phyloP scores from a whole-genome alignment of 2,888 invertebrate genomes.

The Temnothorax ravouxi region DNA sequence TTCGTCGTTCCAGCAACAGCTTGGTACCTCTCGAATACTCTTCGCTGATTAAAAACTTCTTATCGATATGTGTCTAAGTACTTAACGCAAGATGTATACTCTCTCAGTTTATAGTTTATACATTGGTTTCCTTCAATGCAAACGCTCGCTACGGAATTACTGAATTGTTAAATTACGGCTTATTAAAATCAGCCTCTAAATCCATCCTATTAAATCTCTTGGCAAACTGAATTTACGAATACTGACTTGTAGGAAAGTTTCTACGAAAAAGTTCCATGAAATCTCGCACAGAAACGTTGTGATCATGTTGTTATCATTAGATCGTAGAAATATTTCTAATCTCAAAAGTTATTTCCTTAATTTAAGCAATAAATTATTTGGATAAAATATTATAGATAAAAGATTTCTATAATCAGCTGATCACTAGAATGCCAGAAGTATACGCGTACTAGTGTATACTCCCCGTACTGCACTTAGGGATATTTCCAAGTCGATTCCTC shows the following conservation, averaged over 20 bases:
- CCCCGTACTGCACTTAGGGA: background rate
- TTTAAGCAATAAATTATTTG: background rate
- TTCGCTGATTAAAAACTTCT: constrained; percentile 13
- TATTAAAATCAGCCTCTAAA: constrained; percentile 19
- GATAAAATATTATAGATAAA: background rate
- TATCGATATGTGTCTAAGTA: constrained; percentile 40
- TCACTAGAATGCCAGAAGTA: constrained; percentile 11
- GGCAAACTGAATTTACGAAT: constrained; percentile 20
- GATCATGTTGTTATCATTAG: background rate
- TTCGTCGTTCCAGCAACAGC: constrained; percentile 3
- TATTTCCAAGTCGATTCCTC: background rate
- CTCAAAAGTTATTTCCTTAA: constrained; percentile 5
- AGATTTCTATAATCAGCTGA: constrained; percentile 11
- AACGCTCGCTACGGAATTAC: background rate
- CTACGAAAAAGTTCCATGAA: background rate
- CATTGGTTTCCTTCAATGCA: background rate
- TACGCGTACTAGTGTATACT: background rate
- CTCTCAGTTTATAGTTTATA: constrained; percentile 33
- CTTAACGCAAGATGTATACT: background rate
- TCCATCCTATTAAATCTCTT: background rate
- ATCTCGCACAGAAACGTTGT: background rate
- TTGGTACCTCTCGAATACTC: background rate
- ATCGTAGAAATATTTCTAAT: constrained; percentile 36
- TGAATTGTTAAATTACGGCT: constrained; percentile 4
- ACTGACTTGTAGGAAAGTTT: constrained; percentile 8